phyloP scores from a whole-genome alignment of 2,797 vertebrate genomes.

The Poeciliopsis infans region DNA sequence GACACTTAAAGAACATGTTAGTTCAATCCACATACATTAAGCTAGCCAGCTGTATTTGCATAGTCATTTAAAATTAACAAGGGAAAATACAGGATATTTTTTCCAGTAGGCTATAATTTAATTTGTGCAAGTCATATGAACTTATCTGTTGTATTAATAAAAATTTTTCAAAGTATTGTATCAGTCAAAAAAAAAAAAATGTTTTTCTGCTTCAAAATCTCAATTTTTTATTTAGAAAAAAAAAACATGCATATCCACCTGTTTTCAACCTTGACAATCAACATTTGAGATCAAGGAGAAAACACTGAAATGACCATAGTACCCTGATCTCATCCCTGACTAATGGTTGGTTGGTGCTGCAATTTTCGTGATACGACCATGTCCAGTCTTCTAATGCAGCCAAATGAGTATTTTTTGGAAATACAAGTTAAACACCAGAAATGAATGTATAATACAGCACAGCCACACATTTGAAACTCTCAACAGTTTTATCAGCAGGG shows the following conservation, averaged over 20 bases:
- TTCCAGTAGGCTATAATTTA: background rate
- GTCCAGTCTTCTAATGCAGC: background rate
- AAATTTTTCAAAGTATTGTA: background rate
- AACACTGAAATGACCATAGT: background rate
- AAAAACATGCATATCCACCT: background rate
- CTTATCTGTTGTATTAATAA: background rate
- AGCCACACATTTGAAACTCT: background rate
- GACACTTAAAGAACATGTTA: too few relatives aligned
- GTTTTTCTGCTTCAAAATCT: background rate
- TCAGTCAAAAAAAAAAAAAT: background rate
- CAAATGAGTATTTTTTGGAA: background rate
- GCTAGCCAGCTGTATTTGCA: background rate
- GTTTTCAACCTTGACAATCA: background rate
- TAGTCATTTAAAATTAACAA: background rate
- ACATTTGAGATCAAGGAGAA: background rate
- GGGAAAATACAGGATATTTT: background rate
- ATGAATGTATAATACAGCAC: background rate
- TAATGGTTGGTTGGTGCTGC: background rate
- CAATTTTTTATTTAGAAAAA: background rate
- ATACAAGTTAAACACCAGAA: background rate
- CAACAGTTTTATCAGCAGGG: slow-evolving; percentile 40
- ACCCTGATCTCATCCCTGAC: background rate
- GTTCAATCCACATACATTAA: background rate
- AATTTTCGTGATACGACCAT: background rate
- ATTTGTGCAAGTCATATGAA: background rate